Base-by-base conservation (phyloP, 2,888 invertebrate genomes). In the Drosophila mayaguana region DNA sequence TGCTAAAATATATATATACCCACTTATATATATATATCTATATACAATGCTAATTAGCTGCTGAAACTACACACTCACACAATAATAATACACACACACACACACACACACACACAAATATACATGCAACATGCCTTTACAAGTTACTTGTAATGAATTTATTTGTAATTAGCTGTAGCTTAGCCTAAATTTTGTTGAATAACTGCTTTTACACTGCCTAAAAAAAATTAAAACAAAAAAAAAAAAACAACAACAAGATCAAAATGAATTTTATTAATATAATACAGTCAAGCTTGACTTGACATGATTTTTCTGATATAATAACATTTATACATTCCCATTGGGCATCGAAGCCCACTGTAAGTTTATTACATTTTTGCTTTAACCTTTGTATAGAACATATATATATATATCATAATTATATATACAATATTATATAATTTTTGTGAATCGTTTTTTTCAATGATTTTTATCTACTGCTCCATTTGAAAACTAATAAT, bases 21-120 rank as follows among this genome's bases (percentile, higher is more conserved):
- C 18, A 14, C 45, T 3, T n/a, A 22, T 57, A 56, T 38, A 46
- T 54, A 51, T 20, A 34, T 36, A 34, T 51, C 50, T 51, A 51
- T 51, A 22, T 48, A 18, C 16, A 78, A 75, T 75, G 88, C 90
- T 88, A 88, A 88, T 88, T 88, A 89, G 90, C 88, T 88, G 90
- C 88, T 88, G 74, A 83, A 69, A 42, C 48, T 56, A 66, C 46
- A 74, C 56, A 59, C 48, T 67, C 43, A 63, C 55, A 65, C 48
- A n/a, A n/a, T n/a, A n/a, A n/a, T n/a, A n/a, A 74, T 38, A 63
- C 46, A 48, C 42, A 48, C 43, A 63, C 50, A 65, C 48, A 74
- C 42, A 63, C 46, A 48, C 42, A 48, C 43, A 63, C 50, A 74
- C 51, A 64, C 43, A 75, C 28, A 59, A 36, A 67, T 36, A 69